Evolutionary conservation across 2,113 vertebrate genomes (phyloP), one percentile per base, ranked within the genome.

Genomic region (Salvator merianae): DNA sequence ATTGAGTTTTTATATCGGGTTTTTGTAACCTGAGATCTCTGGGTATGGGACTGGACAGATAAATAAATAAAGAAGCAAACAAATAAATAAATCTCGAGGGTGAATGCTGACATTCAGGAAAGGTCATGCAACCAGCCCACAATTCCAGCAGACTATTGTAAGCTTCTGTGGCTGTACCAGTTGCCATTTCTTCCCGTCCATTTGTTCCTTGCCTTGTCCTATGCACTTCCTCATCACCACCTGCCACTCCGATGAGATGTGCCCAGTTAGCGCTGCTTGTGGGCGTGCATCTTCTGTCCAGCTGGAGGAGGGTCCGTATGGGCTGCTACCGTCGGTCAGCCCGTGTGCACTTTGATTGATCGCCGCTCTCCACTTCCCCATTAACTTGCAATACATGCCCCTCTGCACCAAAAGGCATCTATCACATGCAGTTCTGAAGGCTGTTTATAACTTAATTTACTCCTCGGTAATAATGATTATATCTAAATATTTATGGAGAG

Each of bases 401-500:
- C 90, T 86, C 84, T 84, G 86, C 84, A 89, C 89, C 32, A 77
- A 91, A 86, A 91, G 0, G 1, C 93, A 91, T 93, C 93, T 88
- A 91, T 94, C 93, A 93, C 86, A 88, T 76, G 87, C 91, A 89
- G 88, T 90, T 93, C 89, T 91, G 90, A 91, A 89, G 91, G 89
- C 91, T 90, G 91, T 91, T 94, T 93, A 93, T 93, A 93, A 93
- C 91, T 93, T 94, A 93, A 94, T 94, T 94, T 93, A 91, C 92
- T 92, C 89, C 81, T 13, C 88, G 90, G 91, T 93, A 92, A 93
- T 93, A 91, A 92, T 93, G 93, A 94, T 94, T 88, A 89, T 93
- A 92, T 93, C 93, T 94, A 93, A 94, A 94, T 91, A 94, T 94
- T 94, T 94, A 94, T 93, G 91, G 93, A 91, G 90, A 89, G 93